These are phyloP conservation scores for Diploptera punctata DNA, from an alignment of 2,888 invertebrate species.

Conservation along the genomic window DNA sequence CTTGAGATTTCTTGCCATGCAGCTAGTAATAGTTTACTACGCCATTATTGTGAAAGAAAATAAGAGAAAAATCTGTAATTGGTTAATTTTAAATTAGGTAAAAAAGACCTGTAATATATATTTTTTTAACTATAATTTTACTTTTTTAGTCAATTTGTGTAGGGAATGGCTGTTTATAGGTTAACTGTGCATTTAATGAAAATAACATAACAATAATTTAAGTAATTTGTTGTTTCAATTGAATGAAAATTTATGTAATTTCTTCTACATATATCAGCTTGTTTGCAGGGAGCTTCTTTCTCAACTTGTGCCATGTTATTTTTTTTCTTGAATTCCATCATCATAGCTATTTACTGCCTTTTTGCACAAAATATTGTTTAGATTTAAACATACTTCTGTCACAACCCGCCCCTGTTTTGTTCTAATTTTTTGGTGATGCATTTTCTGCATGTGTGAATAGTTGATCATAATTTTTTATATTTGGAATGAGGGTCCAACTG, in stretches of 20 bases:
- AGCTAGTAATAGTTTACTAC: background rate
- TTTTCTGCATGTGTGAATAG: background rate
- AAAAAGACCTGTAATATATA: conserved; percentile 27
- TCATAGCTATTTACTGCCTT: conserved; percentile 7
- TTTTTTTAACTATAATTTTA: conserved; percentile 27
- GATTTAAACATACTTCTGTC: background rate
- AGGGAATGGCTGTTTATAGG: conserved; percentile 22
- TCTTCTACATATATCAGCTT: background rate
- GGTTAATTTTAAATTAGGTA: conserved; percentile 20
- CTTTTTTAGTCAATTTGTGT: conserved; percentile 20
- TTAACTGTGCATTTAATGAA: conserved; percentile 24
- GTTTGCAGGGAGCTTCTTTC: background rate
- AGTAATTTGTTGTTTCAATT: conserved; percentile 11
- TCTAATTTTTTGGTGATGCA: background rate
- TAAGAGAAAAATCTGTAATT: conserved; percentile 11
- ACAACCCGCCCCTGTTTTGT: background rate
- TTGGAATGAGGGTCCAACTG: conserved; percentile 21
- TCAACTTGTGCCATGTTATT: conserved; percentile 6
- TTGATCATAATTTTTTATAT: background rate
- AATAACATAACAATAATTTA: conserved; percentile 3
- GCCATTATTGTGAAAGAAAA: background rate
- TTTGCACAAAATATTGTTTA: conserved; percentile 16
- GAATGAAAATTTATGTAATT: background rate
- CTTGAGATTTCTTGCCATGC: background rate
- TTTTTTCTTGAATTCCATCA: background rate